Evolutionary conservation across 2,888 invertebrate species (phyloP).

Genomic region (Orchesellides sinensis): DNA sequence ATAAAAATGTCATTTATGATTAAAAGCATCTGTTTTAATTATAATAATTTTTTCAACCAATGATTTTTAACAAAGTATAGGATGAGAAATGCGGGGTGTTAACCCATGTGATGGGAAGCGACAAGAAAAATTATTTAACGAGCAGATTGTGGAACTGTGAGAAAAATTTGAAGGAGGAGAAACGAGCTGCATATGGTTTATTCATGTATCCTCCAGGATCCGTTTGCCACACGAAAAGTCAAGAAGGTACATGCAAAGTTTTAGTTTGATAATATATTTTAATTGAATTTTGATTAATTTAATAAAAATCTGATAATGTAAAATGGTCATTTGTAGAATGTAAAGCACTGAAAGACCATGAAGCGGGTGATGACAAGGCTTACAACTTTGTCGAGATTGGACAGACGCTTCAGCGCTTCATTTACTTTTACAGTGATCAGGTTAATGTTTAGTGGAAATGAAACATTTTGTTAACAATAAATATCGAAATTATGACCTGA

Average conservation of each 20-base stretch:
- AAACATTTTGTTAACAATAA: background rate
- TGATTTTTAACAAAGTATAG: background rate
- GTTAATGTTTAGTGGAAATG: background rate
- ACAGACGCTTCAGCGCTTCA: slow-evolving; percentile 29
- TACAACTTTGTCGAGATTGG: slow-evolving; percentile 32
- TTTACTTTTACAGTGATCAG: slow-evolving; percentile 42
- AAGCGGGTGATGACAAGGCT: background rate
- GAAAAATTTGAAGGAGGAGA: background rate
- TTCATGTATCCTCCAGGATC: slow-evolving; percentile 46
- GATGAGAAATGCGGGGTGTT: slow-evolving; percentile 32
- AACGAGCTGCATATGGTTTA: background rate
- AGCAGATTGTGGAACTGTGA: slow-evolving; percentile 29
- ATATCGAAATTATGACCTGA: background rate
- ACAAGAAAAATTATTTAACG: slow-evolving; percentile 26
- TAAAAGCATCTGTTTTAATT: too few relatives aligned
- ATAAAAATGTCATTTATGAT: background rate
- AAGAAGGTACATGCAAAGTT: background rate
- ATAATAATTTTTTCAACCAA: background rate
- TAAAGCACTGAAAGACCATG: background rate
- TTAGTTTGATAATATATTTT: background rate
- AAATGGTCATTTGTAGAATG: background rate
- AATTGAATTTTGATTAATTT: background rate
- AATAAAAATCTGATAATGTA: background rate
- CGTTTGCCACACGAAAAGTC: background rate
- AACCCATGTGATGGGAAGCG: slow-evolving; percentile 2